These are phyloP conservation scores for Myxocyprinus asiaticus DNA, from an alignment of 2,113 vertebrate species.

Conservation along the genomic window DNA sequence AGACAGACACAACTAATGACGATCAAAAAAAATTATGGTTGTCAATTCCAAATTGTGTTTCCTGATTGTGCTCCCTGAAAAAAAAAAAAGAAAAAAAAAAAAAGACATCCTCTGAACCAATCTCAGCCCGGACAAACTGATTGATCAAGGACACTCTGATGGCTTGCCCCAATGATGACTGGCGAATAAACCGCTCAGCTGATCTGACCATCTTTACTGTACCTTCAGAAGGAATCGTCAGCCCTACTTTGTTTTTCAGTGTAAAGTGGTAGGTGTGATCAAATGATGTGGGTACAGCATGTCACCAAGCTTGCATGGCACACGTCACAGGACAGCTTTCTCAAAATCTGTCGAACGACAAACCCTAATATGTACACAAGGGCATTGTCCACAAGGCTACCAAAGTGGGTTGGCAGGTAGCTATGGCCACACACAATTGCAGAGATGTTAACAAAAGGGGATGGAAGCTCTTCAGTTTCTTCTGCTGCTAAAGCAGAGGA, in stretches of 20 bases:
- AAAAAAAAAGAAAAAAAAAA: too few species aligned
- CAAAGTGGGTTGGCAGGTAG: neutral
- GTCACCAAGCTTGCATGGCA: neutral
- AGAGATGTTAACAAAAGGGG: neutral
- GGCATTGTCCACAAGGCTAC: neutral
- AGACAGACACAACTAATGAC: neutral
- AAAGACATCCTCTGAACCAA: too few species aligned
- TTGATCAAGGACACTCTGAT: too few species aligned
- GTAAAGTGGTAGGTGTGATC: too few species aligned
- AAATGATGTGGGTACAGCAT: neutral
- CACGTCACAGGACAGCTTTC: neutral
- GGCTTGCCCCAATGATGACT: too few species aligned
- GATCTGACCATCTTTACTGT: too few species aligned
- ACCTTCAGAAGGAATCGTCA: too few species aligned
- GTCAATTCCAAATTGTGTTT: neutral
- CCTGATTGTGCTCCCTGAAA: too few species aligned
- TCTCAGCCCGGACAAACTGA: too few species aligned
- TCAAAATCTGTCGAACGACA: neutral
- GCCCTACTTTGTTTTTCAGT: too few species aligned
- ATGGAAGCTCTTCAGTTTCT: too few species aligned
- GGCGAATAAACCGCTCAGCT: too few species aligned
- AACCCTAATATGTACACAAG: neutral
- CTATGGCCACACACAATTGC: conserved; percentile 10
- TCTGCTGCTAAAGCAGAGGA: neutral
- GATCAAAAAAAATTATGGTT: neutral